phyloP scores from a whole-genome alignment of 2,113 vertebrate genomes.

The Emydura subglobosa region DNA sequence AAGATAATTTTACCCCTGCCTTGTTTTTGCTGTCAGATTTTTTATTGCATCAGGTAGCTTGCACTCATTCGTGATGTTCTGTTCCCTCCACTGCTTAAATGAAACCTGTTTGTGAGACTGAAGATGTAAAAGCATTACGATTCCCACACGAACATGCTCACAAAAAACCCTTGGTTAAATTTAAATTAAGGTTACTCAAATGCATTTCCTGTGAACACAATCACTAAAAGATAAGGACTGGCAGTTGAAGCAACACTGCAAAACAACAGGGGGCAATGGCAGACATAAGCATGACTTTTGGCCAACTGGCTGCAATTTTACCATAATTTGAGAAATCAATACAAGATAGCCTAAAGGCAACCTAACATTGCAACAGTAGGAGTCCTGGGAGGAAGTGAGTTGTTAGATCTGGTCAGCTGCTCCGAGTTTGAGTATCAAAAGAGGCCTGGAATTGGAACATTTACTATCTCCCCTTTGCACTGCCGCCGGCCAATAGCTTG shows the following conservation, averaged over 20 bases:
- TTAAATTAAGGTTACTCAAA: not conserved
- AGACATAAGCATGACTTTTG: not conserved
- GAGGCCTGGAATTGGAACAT: not conserved
- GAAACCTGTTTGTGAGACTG: not conserved
- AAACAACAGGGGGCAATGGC: not conserved
- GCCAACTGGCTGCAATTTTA: not conserved
- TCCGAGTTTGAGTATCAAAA: not conserved
- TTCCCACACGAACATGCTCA: not conserved
- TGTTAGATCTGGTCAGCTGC: not conserved
- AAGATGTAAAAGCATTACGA: not conserved
- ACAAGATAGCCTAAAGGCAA: not conserved
- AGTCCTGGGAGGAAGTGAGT: not conserved
- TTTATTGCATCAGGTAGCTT: not conserved
- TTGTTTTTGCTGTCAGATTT: not conserved
- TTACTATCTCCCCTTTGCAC: not conserved
- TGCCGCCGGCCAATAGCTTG: not conserved
- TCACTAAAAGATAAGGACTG: not conserved
- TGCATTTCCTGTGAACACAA: not conserved
- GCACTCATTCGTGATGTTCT: not conserved
- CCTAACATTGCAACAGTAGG: not conserved
- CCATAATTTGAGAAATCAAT: not conserved
- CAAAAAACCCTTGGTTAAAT: not conserved
- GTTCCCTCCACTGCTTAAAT: not conserved
- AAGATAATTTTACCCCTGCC: not conserved
- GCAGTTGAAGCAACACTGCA: not conserved